A percentile compares a stretch with the other conserved stretches of the same genome.
Conservation (phyloP, 2,888 invertebrate genomes). For the Dicranocentrus wangi region DNA sequence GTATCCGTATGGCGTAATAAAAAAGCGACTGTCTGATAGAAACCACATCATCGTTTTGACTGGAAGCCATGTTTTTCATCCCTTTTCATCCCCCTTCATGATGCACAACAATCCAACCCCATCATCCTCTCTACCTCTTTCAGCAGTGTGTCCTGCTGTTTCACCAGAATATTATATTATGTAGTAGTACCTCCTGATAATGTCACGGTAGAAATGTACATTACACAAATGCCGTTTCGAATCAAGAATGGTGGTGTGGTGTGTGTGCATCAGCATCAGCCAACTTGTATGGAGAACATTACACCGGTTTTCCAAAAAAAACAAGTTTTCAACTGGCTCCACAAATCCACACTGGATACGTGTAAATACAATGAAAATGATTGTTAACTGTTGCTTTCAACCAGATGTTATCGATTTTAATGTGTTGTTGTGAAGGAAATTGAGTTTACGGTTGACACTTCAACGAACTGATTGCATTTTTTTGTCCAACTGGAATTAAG, state of each 20-base stretch:
- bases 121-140: not conserved
- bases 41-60: slow-evolving; percentile 51
- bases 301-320: not conserved
- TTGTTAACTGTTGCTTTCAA: not conserved
- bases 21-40: not conserved
- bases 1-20: slow-evolving; percentile 18
- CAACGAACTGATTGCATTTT: not conserved
- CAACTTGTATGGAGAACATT: not conserved
- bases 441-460: not conserved
- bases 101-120: not conserved
- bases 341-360: not conserved
- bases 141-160: slow-evolving; percentile 5
- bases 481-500: too few relatives aligned
- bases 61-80: slow-evolving; percentile 19
- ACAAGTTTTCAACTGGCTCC: slow-evolving; percentile 2
- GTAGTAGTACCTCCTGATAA: too few relatives aligned
- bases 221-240: too few relatives aligned
- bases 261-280: not conserved
- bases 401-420: slow-evolving; percentile 8
- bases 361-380: not conserved
- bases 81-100: not conserved
- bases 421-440: not conserved
- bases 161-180: not conserved
- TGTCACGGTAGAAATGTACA: too few relatives aligned
- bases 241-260: not conserved